A percentile compares a stretch with the other conserved stretches of the same genome.
Evolutionary conservation across 2,888 invertebrate genomes (phyloP).

Genomic region (Cybosia mesomella): DNA sequence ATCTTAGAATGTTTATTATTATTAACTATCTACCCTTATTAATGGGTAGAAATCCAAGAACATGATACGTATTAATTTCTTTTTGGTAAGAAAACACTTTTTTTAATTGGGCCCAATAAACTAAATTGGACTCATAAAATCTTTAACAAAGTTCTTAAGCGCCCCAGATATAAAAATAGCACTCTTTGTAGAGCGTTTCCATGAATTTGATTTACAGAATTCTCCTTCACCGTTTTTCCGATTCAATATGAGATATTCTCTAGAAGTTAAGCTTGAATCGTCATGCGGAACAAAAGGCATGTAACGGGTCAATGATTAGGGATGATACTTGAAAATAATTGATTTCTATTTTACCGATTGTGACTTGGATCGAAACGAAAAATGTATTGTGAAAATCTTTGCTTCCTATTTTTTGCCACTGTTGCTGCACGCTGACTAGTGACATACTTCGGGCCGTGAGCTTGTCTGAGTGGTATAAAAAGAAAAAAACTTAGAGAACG

Average conservation of each 20-base stretch:
- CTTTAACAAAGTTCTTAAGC: not conserved
- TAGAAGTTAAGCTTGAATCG: conserved; percentile 1
- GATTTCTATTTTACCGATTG: not conserved
- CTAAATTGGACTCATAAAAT: not conserved
- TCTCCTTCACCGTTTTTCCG: not conserved
- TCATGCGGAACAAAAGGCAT: not conserved
- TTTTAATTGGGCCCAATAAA: not conserved
- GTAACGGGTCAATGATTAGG: conserved; percentile 4
- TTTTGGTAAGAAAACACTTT: not conserved
- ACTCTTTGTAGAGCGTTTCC: not conserved
- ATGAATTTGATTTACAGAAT: not conserved
- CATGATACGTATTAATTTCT: not conserved
- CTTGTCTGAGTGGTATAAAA: no score
- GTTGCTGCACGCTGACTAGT: no score
- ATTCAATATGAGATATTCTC: not conserved
- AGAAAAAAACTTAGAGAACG: no score
- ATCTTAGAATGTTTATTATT: not conserved
- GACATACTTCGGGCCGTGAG: no score
- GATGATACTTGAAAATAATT: not conserved
- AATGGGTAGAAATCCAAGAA: not conserved
- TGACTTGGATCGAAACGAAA: not conserved
- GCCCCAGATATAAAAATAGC: not conserved
- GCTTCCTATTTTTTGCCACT: no score
- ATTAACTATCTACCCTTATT: not conserved
- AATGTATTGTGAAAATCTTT: no score